Conservation (phyloP, 2,797 vertebrate genomes). For the Botia kubotai region DNA sequence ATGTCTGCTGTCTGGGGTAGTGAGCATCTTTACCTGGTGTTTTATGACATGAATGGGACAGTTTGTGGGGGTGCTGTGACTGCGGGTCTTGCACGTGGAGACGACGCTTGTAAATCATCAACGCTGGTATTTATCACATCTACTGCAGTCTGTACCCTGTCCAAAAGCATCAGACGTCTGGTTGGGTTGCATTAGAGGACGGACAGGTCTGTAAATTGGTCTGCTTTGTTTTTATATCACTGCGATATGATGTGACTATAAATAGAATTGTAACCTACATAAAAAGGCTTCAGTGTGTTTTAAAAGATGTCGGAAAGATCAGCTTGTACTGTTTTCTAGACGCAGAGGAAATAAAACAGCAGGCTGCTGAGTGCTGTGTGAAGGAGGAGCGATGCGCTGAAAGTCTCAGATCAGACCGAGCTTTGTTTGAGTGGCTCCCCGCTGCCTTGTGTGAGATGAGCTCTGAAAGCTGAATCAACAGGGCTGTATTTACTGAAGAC, state of each 20-base stretch:
- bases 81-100: neutral
- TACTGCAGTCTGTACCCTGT: neutral
- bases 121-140: neutral
- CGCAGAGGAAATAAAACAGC: neutral
- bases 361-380: neutral
- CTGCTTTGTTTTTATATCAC: conserved; percentile 1
- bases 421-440: conserved; percentile 29
- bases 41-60: conserved; percentile 42
- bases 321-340: neutral
- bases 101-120: conserved; percentile 38
- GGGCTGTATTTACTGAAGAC: conserved; percentile 52
- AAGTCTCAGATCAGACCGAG: neutral
- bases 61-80: neutral
- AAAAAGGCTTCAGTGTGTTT: neutral
- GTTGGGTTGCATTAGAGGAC: neutral
- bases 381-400: conserved; percentile 1
- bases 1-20: conserved; percentile 3
- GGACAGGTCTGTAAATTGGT: conserved; percentile 29
- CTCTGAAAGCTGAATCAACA: conserved; percentile 60
- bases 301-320: neutral
- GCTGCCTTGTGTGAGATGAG: conserved; percentile 47
- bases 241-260: neutral
- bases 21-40: conserved; percentile 30
- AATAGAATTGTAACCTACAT: neutral
- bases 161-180: neutral